phyloP scores from a whole-genome alignment of 37 sponge, comb jelly and placozoan species.

The Ephydatia muelleri region DNA sequence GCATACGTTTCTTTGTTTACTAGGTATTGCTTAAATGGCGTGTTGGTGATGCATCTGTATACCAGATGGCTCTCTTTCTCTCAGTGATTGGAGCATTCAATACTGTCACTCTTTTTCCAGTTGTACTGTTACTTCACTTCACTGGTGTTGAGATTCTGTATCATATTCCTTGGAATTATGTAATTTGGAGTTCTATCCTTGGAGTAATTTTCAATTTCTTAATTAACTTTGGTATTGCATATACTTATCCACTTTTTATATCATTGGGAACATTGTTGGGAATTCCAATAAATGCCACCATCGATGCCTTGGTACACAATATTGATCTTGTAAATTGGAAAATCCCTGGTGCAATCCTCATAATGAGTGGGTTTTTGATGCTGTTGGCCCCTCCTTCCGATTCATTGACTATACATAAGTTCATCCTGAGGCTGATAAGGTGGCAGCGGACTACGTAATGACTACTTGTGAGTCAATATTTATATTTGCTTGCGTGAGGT shows the following conservation, averaged over 20 bases:
- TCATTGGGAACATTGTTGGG: conserved; percentile 90
- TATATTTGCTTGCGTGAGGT: no score
- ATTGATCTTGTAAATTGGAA: conserved; percentile 65
- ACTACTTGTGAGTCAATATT: no score
- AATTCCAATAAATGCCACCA: conserved; percentile 83
- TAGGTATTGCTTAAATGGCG: conserved; percentile 76
- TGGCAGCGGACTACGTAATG: background rate
- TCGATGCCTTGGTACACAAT: conserved; percentile 60
- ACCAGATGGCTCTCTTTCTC: conserved; percentile 85
- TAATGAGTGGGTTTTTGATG: conserved; percentile 79
- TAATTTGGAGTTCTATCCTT: conserved; percentile 52
- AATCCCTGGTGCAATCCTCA: conserved; percentile 57
- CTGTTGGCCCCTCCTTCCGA: conserved; percentile 69
- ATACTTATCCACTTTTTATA: conserved; percentile 90
- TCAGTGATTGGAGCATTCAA: conserved; percentile 75
- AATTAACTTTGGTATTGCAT: conserved; percentile 93
- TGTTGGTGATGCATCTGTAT: conserved; percentile 77
- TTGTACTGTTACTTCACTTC: conserved; percentile 59
- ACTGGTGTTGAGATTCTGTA: conserved; percentile 51
- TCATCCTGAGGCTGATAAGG: background rate
- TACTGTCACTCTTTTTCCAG: conserved; percentile 66
- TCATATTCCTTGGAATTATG: conserved; percentile 69
- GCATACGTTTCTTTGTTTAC: background rate
- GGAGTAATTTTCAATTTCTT: conserved; percentile 78
- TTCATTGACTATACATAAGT: conserved; percentile 46